Evolutionary conservation across 2,888 invertebrate species (phyloP).

Genomic region (Furcula furcula): DNA sequence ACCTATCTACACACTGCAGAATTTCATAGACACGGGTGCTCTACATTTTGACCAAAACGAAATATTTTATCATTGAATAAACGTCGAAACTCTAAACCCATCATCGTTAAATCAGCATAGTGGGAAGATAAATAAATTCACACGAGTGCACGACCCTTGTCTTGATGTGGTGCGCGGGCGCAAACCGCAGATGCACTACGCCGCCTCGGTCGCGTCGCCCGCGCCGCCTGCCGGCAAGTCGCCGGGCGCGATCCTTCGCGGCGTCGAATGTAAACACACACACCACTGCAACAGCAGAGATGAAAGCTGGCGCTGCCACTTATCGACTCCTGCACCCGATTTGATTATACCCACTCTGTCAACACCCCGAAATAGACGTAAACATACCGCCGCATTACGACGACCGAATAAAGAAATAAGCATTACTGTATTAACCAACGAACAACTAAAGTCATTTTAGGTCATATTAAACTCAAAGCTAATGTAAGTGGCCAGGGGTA

Average conservation of each 20-base stretch:
- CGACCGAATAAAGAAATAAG: slow-evolving; percentile 10
- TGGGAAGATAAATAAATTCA: slow-evolving; percentile 27
- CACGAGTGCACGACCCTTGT: slow-evolving; percentile 42
- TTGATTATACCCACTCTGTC: slow-evolving; percentile 70
- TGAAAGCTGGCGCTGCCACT: slow-evolving; percentile 75
- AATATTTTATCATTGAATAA: no score
- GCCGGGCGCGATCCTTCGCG: slow-evolving; percentile 9
- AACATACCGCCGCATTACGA: slow-evolving; percentile 39
- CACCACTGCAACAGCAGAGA: slow-evolving; percentile 51
- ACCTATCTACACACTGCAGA: no score
- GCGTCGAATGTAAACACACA: slow-evolving; percentile 59
- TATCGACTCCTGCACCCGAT: slow-evolving; percentile 70
- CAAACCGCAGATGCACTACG: slow-evolving; percentile 40
- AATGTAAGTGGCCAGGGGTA: no score
- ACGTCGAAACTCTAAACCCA: slow-evolving; percentile 30
- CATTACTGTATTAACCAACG: no score
- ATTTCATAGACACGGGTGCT: no score
- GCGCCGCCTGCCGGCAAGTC: slow-evolving; percentile 27
- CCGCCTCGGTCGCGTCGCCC: no score
- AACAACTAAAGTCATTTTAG: no score
- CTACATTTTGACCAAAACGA: no score
- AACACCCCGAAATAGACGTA: slow-evolving; percentile 72
- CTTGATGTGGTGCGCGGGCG: slow-evolving; percentile 37
- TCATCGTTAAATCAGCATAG: slow-evolving; percentile 41
- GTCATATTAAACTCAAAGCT: no score